phyloP scores from a whole-genome alignment of 1,140 invertebrate species.

The Bombus vancouverensis region DNA sequence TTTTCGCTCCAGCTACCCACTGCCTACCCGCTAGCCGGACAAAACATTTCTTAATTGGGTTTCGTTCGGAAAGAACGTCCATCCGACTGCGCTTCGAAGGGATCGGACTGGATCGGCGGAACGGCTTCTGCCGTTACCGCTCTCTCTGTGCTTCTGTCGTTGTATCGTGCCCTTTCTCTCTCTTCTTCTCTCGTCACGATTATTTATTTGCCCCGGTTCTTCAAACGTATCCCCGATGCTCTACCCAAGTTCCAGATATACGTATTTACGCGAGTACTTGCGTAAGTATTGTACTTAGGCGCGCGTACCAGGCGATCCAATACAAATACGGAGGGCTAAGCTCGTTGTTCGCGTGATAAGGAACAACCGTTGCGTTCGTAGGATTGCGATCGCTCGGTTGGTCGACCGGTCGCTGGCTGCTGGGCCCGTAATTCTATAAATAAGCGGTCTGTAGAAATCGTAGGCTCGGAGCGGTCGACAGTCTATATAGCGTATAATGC shows the following conservation, averaged over 20 bases:
- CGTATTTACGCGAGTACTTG: fast-evolving
- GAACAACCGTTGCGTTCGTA: conserved; percentile 21
- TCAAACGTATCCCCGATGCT: conserved; percentile 23
- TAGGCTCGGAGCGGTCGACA: neutral
- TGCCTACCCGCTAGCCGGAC: conserved; percentile 73
- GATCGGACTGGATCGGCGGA: conserved; percentile 23
- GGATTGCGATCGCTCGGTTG: conserved; percentile 23
- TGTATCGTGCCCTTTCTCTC: no score
- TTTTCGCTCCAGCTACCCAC: conserved; percentile 48
- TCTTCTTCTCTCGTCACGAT: conserved; percentile 15
- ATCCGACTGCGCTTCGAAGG: conserved; percentile 44
- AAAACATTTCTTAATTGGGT: conserved; percentile 84
- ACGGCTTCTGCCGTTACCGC: conserved; percentile 19
- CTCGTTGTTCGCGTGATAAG: conserved; percentile 29
- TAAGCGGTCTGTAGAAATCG: conserved; percentile 34
- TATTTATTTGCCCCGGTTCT: conserved; percentile 62
- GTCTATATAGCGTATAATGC: neutral
- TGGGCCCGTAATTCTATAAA: conserved; percentile 41
- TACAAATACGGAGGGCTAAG: conserved; percentile 1
- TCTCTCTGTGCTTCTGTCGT: neutral
- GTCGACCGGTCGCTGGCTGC: neutral
- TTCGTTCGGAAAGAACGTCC: conserved; percentile 68
- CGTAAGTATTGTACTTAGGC: fast-evolving
- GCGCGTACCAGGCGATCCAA: neutral
- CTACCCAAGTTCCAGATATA: no score